These are phyloP conservation scores for Telmatherina bonti DNA, from an alignment of 2,797 vertebrate genomes.

Conservation along the genomic window DNA sequence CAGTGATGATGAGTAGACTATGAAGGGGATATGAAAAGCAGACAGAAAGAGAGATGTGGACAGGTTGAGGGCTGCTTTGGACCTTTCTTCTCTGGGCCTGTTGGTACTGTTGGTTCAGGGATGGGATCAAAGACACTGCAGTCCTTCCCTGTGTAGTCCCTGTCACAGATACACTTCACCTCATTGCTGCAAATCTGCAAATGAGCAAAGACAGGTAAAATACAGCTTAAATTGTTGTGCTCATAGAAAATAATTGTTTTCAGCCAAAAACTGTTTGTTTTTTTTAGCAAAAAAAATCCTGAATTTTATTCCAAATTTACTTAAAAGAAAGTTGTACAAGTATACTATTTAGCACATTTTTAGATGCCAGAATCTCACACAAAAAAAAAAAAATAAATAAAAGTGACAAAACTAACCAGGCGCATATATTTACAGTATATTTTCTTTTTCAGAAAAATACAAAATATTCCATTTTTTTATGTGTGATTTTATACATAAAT, in stretches of 20 bases:
- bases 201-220: background rate
- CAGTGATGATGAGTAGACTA: constrained; percentile 60
- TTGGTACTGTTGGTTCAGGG: constrained; percentile 85
- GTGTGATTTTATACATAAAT: no score
- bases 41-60: constrained; percentile 44
- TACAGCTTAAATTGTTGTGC: background rate
- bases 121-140: constrained; percentile 94
- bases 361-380: no score
- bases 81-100: constrained; percentile 92
- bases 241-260: background rate
- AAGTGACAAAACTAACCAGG: no score
- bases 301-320: no score
- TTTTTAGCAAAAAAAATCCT: no score
- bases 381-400: no score
- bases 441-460: no score
- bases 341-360: no score
- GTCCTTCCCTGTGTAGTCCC: constrained; percentile 95
- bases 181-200: constrained; percentile 93
- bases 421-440: no score
- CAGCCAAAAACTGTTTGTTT: no score
- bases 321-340: no score
- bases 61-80: constrained; percentile 30
- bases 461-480: no score
- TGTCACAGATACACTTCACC: constrained; percentile 94
- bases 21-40: constrained; percentile 56